phyloP scores from a whole-genome alignment of 2,888 invertebrate genomes.

The Rotaria sp. region DNA sequence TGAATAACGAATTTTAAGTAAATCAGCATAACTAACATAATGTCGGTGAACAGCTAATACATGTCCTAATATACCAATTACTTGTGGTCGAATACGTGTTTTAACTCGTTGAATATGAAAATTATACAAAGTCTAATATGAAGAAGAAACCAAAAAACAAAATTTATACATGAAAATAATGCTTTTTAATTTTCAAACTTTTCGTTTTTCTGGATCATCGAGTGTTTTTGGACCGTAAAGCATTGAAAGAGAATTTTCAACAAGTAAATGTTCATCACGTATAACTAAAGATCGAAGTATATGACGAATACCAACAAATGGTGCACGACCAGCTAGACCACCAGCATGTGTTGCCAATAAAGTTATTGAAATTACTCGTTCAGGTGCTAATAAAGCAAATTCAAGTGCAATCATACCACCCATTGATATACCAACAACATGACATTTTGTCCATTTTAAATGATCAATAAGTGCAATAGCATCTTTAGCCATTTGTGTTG shows the following conservation, averaged over 20 bases:
- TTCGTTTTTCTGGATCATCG: not conserved
- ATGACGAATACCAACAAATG: constrained; percentile 6
- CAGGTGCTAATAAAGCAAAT: constrained; percentile 15
- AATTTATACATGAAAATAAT: not conserved
- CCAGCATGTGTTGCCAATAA: constrained; percentile 26
- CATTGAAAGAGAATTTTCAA: not conserved
- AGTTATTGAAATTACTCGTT: not conserved
- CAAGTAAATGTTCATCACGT: not conserved
- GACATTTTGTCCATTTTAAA: constrained; percentile 23
- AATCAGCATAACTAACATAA: constrained; percentile 25
- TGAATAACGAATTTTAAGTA: constrained; percentile 17
- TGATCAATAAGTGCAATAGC: not conserved
- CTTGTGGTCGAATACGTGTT: not conserved
- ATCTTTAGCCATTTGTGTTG: constrained; percentile 27
- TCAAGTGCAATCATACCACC: constrained; percentile 10
- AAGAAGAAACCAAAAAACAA: not conserved
- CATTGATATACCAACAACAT: constrained; percentile 11
- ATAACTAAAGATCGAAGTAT: not conserved
- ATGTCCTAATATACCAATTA: not conserved
- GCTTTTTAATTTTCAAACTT: not conserved
- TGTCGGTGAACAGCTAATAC: not conserved
- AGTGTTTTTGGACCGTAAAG: not conserved
- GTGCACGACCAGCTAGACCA: constrained; percentile 13
- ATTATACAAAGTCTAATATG: not conserved
- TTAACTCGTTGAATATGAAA: not conserved